Base-by-base conservation (phyloP, 2,113 vertebrate species). In the Oryzias curvinotus region DNA sequence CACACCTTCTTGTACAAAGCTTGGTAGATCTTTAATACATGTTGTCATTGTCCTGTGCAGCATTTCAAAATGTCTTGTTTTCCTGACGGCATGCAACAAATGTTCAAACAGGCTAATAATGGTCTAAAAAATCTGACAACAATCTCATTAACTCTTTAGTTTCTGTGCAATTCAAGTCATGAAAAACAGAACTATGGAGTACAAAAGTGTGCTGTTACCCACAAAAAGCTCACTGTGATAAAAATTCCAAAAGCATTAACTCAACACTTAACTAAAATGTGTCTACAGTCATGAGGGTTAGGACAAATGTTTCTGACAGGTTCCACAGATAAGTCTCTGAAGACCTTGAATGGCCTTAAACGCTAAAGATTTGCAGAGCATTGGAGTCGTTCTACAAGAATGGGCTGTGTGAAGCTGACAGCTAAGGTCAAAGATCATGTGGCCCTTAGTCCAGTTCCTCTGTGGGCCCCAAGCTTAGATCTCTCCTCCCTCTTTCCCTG, bases 391-490 rank as follows among this genome's bases (percentile, higher is more conserved):
- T 48, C 49, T 14, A 45, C 49, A 48, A 43, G 53, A 56, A 55
- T 62, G 43, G 54, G 65, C 50, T 15, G 7, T 45, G 3, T 56
- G 47, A 10, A 67, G 52, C 23, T 25, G 58, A 69, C 57, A 25
- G 16, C 53, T n/a, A 54, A 57, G 71, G 51, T 77, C 57, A 69
- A 49, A 18, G 61, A 58, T 74, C 47, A 71, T 47, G 19, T 23
- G 53, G 48, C 45, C 46, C 49, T 51, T 89, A 99, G 78, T 98
- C 95, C 83, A 98, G 91, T 2, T 95, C 95, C 89, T 99, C 96
- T 91, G 91, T 93, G 87, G 95, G 94, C 84, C 97, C 95, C 91
- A 98, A 94, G 90, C 91, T 92, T 36, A 96, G 92, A 70, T 96
- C 92, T 44, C 93, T 83, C 12, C 94, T 84, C 0, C 90, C 92